Evolutionary conservation across 2,888 invertebrate genomes (phyloP), one percentile per base, ranked within the genome.

Genomic region (Drosophila melanocephala): DNA sequence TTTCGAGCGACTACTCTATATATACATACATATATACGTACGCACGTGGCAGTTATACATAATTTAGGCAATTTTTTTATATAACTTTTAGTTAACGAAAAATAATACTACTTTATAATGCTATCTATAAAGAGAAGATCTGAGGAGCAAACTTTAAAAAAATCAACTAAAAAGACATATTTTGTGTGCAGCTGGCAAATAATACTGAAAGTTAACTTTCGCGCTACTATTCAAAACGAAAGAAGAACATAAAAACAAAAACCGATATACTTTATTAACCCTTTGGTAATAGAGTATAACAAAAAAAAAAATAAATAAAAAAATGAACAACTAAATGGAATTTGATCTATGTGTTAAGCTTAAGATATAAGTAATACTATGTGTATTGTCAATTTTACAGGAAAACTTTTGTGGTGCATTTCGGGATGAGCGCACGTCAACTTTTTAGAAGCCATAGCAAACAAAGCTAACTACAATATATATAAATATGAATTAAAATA

Each of bases 11-110:
- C 58, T 32, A 22, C 32, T 58, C 22, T 60, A 72, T 53, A 35
- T 52, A 64, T 58, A 61, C 55, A 61, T 60, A 71, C 55, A 72
- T 50, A 58, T 69, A 42, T 55, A 42, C 44, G 37, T 42, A 65
- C 57, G 16, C 53, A 30, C 52, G 66, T 74, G 71, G 53, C 62
- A 66, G 71, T 67, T 75, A 79, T 58, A 68, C 70, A 72, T 81
- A 79, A 80, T 62, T 72, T 89, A 90, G 87, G 72, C 55, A 90
- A 87, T 86, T 82, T 75, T 77, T 87, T 89, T 87, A 90, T 35
- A 86, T 88, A 87, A 75, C 32, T 55, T 75, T 69, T 79, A 79
- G 73, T 52, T 86, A 78, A 66, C 77, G 51, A 57, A 57, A 63
- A 74, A 63, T 47, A 56, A 67, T 28, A 55, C 26, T 28, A 55